Evolutionary conservation across 2,797 vertebrate genomes (phyloP).

Genomic region (Garrulus glandarius): DNA sequence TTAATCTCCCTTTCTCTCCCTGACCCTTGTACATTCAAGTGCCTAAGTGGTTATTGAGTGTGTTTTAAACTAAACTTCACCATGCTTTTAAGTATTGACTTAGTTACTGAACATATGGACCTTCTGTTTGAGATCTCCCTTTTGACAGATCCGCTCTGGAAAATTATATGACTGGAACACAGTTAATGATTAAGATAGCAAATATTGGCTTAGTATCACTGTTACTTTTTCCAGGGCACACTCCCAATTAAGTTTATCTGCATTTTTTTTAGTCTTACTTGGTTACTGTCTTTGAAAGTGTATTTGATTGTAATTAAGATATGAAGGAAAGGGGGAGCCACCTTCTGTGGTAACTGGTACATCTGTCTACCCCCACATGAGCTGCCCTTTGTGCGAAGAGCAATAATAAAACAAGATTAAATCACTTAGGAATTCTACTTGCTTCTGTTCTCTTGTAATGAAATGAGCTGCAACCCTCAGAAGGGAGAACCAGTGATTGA

Average conservation of each 20-base stretch:
- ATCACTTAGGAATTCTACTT: not conserved
- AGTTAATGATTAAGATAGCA: slow-evolving; percentile 22
- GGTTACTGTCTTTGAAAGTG: not conserved
- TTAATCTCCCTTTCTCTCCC: not conserved
- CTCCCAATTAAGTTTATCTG: slow-evolving; percentile 21
- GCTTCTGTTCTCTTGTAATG: not conserved
- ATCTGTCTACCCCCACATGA: not conserved
- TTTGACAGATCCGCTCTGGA: not conserved
- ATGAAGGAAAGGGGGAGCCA: not conserved
- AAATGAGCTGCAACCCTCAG: not conserved
- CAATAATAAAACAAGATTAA: not conserved
- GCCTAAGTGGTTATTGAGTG: slow-evolving; percentile 16
- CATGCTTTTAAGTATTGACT: slow-evolving; percentile 18
- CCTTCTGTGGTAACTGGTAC: not conserved
- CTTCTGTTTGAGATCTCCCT: slow-evolving; percentile 6
- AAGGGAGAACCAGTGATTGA: not conserved
- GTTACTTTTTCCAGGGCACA: slow-evolving; percentile 18
- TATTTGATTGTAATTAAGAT: slow-evolving; percentile 26
- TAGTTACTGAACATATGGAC: slow-evolving; percentile 31
- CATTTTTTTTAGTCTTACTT: not conserved
- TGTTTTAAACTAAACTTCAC: slow-evolving; percentile 31
- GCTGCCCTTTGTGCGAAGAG: not conserved
- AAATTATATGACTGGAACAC: not conserved
- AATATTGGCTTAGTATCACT: not conserved
- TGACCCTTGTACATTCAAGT: not conserved